A percentile compares a stretch with the other conserved stretches of the same genome.
phyloP scores from a whole-genome alignment of 2,113 vertebrate genomes.

The Tragelaphus scriptus region DNA sequence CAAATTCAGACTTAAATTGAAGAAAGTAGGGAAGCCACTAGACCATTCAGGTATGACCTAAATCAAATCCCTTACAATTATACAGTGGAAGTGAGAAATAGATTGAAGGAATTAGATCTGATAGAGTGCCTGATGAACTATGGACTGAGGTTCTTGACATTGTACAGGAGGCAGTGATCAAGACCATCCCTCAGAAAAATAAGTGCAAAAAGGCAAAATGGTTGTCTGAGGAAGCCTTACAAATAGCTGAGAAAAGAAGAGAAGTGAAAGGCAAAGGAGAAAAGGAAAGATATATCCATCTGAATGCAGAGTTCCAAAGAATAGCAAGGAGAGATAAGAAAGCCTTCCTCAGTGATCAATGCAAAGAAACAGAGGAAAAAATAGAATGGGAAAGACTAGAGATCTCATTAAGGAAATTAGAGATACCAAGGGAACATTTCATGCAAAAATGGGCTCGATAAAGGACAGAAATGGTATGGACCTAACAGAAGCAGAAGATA shows the following conservation, averaged over 20 bases:
- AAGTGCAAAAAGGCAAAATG: not conserved
- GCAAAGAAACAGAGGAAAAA: not conserved
- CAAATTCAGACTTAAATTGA: not conserved
- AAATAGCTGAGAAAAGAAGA: not conserved
- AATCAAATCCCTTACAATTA: not conserved
- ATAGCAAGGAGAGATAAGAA: not conserved
- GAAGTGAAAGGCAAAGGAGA: not conserved
- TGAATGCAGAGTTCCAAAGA: not conserved
- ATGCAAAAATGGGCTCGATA: not conserved
- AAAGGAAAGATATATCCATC: not conserved
- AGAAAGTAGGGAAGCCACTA: not conserved
- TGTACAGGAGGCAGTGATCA: not conserved
- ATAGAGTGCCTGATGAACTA: not conserved
- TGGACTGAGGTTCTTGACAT: not conserved
- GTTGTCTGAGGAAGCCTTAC: not conserved
- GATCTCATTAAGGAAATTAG: not conserved
- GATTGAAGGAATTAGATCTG: not conserved
- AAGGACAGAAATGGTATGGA: not conserved
- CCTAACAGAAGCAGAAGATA: not conserved
- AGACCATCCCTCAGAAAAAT: not conserved
- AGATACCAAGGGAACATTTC: not conserved
- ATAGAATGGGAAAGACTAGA: not conserved
- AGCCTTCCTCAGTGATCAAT: not conserved
- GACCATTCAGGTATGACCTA: not conserved
- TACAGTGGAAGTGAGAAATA: not conserved